Evolutionary conservation across 1,140 invertebrate genomes (phyloP), one percentile per base, ranked within the genome.

Genomic region (Odontomachus brunneus): DNA sequence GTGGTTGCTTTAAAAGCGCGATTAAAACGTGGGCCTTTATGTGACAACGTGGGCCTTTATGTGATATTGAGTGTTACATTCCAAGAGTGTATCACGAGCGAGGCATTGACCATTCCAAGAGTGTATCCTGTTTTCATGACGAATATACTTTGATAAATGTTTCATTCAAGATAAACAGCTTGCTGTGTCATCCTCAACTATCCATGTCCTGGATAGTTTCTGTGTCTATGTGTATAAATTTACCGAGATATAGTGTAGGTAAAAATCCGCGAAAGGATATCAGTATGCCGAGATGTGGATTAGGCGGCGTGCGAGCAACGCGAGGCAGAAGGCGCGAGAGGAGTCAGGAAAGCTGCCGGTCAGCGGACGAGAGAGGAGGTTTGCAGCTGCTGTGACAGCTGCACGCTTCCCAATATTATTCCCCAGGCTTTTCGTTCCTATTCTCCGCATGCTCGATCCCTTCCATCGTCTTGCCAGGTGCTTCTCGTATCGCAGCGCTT

Each of bases 311-410:
- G 44, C 63, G 19, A 51, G n/a, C 48, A 57, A 67, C 7, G n/a
- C 12, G 63, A 71, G 29, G 57, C 84, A 83, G 55, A 78, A 87
- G 84, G 69, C 53, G 48, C 69, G 26, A 49, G 71, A 84, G 66
- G 84, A 83, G 67, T 57, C 49, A 67, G 86, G 63, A 71, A 85
- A 55, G 67, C 57, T 81, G 87, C 12, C 66, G 44, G 62, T 83
- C 63, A 72, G 29, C 62, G 78, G 67, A 57, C 74, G 67, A 66
- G 33, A 83, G 84, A 83, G 82, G 80, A 88, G 86, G 87, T 85
- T 82, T 90, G 91, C 92, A 93, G 92, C 92, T 93, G 92, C 90
- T 91, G 89, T 89, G 90, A 91, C 92, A 93, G 92, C 92, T 92
- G 92, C 91, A 90, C 72, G 22, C 83, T 89, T 91, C 89, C 88